phyloP scores from a whole-genome alignment of 2,888 invertebrate species.

The Tetramorium bicarinatum region DNA sequence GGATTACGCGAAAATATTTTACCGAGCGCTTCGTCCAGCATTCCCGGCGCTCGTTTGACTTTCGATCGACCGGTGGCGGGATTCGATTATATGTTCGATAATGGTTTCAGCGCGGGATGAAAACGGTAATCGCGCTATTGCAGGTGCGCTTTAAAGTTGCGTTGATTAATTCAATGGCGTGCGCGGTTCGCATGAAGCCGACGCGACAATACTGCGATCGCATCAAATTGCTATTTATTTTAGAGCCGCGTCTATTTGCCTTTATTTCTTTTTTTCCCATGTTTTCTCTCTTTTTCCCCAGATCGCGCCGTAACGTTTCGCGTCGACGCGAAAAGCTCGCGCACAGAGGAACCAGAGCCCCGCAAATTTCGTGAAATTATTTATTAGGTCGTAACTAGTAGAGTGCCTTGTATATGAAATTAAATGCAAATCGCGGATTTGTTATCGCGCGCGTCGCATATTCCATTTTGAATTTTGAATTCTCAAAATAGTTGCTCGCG shows the following conservation, averaged over 20 bases:
- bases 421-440: slow-evolving; percentile 40
- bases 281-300: neutral
- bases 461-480: neutral
- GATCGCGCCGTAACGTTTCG: neutral
- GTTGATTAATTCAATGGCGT: slow-evolving; percentile 40
- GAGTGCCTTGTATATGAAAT: slow-evolving; percentile 22
- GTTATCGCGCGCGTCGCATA: slow-evolving; percentile 1
- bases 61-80: slow-evolving; percentile 10
- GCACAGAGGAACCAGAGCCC: neutral
- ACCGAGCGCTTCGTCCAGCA: neutral
- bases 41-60: slow-evolving; percentile 34
- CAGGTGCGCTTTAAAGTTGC: slow-evolving; percentile 25
- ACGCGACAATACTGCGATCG: slow-evolving; percentile 3
- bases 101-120: slow-evolving; percentile 36
- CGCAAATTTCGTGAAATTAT: slow-evolving; percentile 22
- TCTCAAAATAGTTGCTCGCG: neutral
- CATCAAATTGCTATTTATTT: slow-evolving; percentile 20
- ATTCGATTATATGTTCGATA: slow-evolving; percentile 45
- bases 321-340: neutral
- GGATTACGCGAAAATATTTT: slow-evolving; percentile 45
- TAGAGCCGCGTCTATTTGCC: neutral
- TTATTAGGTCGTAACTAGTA: slow-evolving; percentile 30
- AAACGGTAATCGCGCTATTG: slow-evolving; percentile 44
- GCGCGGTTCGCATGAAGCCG: neutral
- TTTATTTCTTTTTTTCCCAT: neutral